phyloP scores from a whole-genome alignment of 2,888 invertebrate species.

The Spodoptera picta region DNA sequence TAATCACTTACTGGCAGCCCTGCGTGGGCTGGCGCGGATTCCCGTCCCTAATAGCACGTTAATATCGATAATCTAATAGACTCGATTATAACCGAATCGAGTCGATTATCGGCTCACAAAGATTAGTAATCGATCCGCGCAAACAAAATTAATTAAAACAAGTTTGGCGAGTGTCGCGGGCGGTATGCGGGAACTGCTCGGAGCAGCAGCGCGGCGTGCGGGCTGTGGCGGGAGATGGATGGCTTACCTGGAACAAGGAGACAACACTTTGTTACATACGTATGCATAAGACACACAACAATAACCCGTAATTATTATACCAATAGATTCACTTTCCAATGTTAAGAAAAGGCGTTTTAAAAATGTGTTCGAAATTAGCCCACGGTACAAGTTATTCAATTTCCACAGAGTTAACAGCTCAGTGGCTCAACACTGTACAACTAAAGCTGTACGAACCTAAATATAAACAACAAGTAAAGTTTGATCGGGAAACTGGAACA shows the following conservation, averaged over 20 bases:
- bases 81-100: slow-evolving; percentile 42
- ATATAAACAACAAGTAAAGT: no score
- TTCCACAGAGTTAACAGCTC: no score
- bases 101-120: slow-evolving; percentile 48
- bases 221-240: neutral
- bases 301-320: neutral
- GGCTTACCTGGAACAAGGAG: slow-evolving; percentile 41
- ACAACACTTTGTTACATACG: slow-evolving; percentile 17
- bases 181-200: slow-evolving; percentile 5
- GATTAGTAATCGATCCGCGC: slow-evolving; percentile 42
- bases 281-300: neutral
- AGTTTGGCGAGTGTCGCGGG: slow-evolving; percentile 12
- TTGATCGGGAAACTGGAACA: no score
- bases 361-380: no score
- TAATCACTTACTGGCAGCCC: slow-evolving; percentile 24
- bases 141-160: slow-evolving; percentile 48
- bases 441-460: no score
- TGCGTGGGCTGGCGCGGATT: slow-evolving; percentile 10
- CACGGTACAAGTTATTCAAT: no score
- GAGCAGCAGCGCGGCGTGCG: neutral
- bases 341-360: no score
- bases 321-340: no score
- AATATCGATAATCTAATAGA: slow-evolving; percentile 53
- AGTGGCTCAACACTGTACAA: no score
- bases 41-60: slow-evolving; percentile 37